Base-by-base conservation (phyloP, 1,140 invertebrate species). In the Neuroterus valhalla region DNA sequence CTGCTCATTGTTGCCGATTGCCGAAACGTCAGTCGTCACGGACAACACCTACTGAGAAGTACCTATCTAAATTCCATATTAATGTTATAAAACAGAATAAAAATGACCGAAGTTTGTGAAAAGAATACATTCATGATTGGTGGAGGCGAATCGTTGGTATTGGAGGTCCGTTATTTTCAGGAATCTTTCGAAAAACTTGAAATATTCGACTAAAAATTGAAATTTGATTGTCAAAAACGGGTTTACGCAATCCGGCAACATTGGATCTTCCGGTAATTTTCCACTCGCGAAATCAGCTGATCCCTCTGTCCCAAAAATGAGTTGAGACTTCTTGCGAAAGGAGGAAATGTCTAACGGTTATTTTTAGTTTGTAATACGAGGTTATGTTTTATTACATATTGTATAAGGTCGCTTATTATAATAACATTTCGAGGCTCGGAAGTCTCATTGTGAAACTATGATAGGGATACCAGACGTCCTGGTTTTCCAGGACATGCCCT, bases 211-310 rank as follows among this genome's bases (percentile, higher is more conserved):
- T 31, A 68, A 71, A 66, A 48, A 31, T 31, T 31, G 8, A 31
- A 31, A 31, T 31, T 31, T 3, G 4, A 31, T 31, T 31, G 11
- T 62, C 3, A 12, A 15, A 62, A 26, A n/a, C 6, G 23, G 23
- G 12, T 14, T 10, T 6, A 67, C 15, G 0, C 6, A 31, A 6
- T 38, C 55, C 26, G 15, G 17, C 3, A 19, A 23, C 19, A 38
- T 2, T 31, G 43, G 19, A 62, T 68, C 62, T 62, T 68, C 62
- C 71, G 50, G 76, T 21, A 77, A 77, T 74, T 74, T 74, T 77
- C 71, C 72, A 12, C 23, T 77, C 62, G 48, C 1, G n/a, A 10
- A 12, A 43, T 62, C 55, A 52, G 43, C 44, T 62, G 52, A 15
- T 62, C 52, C 43, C 38, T 19, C 46, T 23, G 23, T 62, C 23